Evolutionary conservation across 2,113 vertebrate genomes (phyloP), one percentile per base, ranked within the genome.

Genomic region (Elachura formosa): DNA sequence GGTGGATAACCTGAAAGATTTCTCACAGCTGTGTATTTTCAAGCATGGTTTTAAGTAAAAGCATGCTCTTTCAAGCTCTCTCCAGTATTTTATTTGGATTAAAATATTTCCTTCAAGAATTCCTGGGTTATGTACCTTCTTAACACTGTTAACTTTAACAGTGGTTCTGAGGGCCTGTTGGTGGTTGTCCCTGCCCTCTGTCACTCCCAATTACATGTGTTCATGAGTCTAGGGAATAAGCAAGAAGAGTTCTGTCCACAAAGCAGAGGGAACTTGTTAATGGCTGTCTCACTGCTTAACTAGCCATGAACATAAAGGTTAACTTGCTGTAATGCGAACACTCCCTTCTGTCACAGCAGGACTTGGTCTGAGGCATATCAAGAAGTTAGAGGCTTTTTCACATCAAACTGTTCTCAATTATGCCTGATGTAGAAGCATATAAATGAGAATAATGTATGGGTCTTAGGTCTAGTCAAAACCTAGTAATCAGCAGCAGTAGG

Each of bases 221-320:
- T 77, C 21, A 25, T 90, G 68, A 54, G 38, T 13, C 26, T n/a
- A 41, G 40, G 68, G 55, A 67, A n/a, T 89, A 76, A 79, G 20
- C 41, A 66, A 3, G 11, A 43, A 76, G 22, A 29, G 14, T 51
- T 84, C 71, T 79, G 48, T 68, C 63, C 79, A 78, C 84, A 87
- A 94, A 89, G 66, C 31, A 56, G 31, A 41, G 56, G 38, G 45
- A 76, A 82, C 59, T 58, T 93, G 88, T 94, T 95, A 95, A 74
- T 90, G 67, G 66, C 92, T 91, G 23, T 90, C 88, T 54, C 4
- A 5, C 41, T 69, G 71, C 63, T 94, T 91, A 93, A 93, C 75
- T 83, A 83, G 59, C 85, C 68, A 40, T 85, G 67, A 90, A 80
- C 21, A 41, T 73, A 59, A 45, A 55, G 51, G 67, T 89, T 85